Conservation (phyloP, 2,113 vertebrate species). For the Salvelinus fontinalis region DNA sequence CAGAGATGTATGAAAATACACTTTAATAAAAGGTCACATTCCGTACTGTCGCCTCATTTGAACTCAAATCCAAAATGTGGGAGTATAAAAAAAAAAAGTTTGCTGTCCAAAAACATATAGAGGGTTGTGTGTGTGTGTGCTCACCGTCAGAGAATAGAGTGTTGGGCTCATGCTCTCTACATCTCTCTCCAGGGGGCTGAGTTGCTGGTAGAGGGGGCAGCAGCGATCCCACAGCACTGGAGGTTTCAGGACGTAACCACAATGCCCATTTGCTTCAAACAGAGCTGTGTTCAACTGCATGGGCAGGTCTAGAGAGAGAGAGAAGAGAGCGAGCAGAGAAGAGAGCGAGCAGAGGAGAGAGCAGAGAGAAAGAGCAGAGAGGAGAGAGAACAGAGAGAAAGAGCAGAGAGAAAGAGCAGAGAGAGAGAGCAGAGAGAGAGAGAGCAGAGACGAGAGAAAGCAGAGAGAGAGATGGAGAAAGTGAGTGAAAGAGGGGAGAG, state of each 20-base stretch:
- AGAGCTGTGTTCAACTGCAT: constrained; percentile 91
- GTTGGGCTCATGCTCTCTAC: constrained; percentile 87
- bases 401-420: not conserved
- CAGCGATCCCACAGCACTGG: constrained; percentile 89
- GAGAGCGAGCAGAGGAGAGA: not conserved
- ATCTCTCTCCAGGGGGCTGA: constrained; percentile 92
- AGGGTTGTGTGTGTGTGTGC: constrained; percentile 45
- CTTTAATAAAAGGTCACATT: no score
- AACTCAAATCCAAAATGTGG: no score
- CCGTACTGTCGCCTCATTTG: no score
- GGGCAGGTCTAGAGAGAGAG: constrained; percentile 80
- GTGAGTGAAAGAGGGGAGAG: not conserved
- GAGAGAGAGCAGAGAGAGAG: not conserved
- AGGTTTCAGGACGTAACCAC: constrained; percentile 93
- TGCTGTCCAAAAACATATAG: no score
- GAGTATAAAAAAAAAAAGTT: no score
- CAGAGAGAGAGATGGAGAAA: no score
- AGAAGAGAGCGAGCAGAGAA: not conserved
- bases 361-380: not conserved
- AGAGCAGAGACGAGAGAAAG: not conserved
- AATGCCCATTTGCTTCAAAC: constrained; percentile 94
- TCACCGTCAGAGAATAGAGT: constrained; percentile 89
- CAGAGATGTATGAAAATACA: no score
- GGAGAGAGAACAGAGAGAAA: no score
- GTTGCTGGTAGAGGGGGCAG: constrained; percentile 90